Evolutionary conservation across 2,888 invertebrate genomes (phyloP), one percentile per base, ranked within the genome.

Genomic region (Oscheius onirici): DNA sequence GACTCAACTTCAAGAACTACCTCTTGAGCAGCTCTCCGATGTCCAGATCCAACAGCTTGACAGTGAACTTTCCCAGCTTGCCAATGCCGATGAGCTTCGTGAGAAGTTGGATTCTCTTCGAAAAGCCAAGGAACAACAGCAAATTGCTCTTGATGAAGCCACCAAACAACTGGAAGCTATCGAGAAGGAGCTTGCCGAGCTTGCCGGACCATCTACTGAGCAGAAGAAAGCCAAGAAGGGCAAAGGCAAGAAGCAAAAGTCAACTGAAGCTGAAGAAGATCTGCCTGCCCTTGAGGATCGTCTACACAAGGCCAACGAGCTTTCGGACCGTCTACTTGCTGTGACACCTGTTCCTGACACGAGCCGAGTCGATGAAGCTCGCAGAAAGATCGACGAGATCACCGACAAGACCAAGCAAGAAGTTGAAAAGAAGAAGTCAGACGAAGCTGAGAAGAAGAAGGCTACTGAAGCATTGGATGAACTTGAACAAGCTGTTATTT

Each of bases 381-480:
- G 34, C 15, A 22, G 24, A 2, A 24, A 44, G 52, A 40, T 58
- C 17, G 24, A 26, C 17, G 44, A 51, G 20, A n/a, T 63, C 22
- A 49, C 71, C 43, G 65, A 40, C 20, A 71, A 71, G 44, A 73
- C 69, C 52, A 69, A 57, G 60, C 65, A 69, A 51, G 73, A 71
- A 41, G 61, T 73, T 22, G 74, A 71, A 28, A 46, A 24, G 20
- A 49, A 49, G 34, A n/a, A 28, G 46, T 24, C 46, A 10, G 63
- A 44, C 24, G 22, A 34, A 54, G 41, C 34, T 8, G 54, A 66
- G 13, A 46, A 26, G 20, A 51, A 49, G 15, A 60, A 71, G 22
- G 73, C 73, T n/a, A 69, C 57, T 65, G 73, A 73, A 65, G 69
- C 68, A 26, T n/a, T 76, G 51, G 71, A 76, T 54, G 71, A 60